A percentile compares a stretch with the other conserved stretches of the same genome.
Conservation (phyloP, 2,113 vertebrate species). For the Lepidothrix coronata region DNA sequence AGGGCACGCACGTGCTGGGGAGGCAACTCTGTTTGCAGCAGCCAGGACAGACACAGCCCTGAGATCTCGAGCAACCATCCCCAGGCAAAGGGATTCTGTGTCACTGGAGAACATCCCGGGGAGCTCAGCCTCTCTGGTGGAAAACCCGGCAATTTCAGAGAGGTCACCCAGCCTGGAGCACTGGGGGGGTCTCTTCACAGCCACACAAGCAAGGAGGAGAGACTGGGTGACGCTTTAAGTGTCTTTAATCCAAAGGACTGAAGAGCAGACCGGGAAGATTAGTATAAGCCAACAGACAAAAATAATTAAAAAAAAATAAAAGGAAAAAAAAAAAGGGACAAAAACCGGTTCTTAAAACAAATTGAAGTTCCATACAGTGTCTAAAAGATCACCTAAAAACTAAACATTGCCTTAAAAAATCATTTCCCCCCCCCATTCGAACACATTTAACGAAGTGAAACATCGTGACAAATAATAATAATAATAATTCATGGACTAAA, state of each 20-base stretch:
- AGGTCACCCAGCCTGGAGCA: neutral
- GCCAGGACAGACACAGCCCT: neutral
- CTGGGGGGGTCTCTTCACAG: neutral
- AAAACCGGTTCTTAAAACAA: conserved; percentile 16
- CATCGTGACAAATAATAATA: conserved; percentile 18
- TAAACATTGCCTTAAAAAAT: conserved; percentile 50
- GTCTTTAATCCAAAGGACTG: conserved; percentile 84
- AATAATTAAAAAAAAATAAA: neutral
- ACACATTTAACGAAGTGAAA: conserved; percentile 60
- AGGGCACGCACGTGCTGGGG: rapidly evolving
- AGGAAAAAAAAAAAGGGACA: conserved; percentile 24
- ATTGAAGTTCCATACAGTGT: conserved; percentile 56
- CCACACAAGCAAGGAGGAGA: conserved; percentile 23
- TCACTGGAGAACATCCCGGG: rapidly evolving
- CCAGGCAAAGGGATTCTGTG: neutral
- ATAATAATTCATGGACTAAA: conserved; percentile 37
- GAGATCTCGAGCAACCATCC: rapidly evolving
- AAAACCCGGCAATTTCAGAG: neutral
- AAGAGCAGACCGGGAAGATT: conserved; percentile 76
- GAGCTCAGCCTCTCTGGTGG: neutral
- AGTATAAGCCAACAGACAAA: conserved; percentile 75
- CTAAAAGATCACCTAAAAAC: conserved; percentile 63
- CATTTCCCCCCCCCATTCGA: neutral
- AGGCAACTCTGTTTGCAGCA: neutral
- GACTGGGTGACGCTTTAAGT: conserved; percentile 11